A percentile compares a stretch with the other conserved stretches of the same genome.
phyloP scores from a whole-genome alignment of 2,888 invertebrate species.

The Archaeoteleia sp. region DNA sequence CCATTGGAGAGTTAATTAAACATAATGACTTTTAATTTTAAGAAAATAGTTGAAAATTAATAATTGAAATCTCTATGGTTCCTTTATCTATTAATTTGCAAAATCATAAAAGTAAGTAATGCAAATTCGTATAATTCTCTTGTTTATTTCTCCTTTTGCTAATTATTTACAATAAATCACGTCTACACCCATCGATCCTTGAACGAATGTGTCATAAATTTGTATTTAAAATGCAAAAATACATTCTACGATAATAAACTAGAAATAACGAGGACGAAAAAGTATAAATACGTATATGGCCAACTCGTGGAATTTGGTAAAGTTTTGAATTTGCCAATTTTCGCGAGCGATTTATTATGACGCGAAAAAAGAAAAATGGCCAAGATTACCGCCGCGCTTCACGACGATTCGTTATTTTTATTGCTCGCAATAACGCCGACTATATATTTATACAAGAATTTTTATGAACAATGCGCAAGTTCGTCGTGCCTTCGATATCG shows the following conservation, averaged over 20 bases:
- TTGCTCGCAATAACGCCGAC: slow-evolving; percentile 45
- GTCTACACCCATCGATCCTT: too few species aligned
- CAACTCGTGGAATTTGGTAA: slow-evolving; percentile 12
- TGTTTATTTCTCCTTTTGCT: too few species aligned
- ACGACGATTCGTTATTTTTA: slow-evolving; percentile 49
- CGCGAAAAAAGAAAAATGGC: slow-evolving; percentile 34
- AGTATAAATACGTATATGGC: slow-evolving; percentile 29
- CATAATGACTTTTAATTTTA: too few species aligned
- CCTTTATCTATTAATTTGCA: too few species aligned
- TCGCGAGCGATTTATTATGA: slow-evolving; percentile 38
- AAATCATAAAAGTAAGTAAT: too few species aligned
- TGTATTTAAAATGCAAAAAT: slow-evolving; percentile 17
- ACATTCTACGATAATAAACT: slow-evolving; percentile 34
- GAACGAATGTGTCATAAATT: slow-evolving; percentile 15
- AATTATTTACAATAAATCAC: too few species aligned
- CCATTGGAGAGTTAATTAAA: too few species aligned
- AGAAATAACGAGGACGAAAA: slow-evolving; percentile 24
- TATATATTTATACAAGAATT: slow-evolving; percentile 53
- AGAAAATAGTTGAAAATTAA: too few species aligned
- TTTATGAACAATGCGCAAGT: slow-evolving; percentile 53
- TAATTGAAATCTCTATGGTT: too few species aligned
- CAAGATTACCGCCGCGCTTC: slow-evolving; percentile 28
- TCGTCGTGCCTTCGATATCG: slow-evolving; percentile 50
- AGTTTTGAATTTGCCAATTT: slow-evolving; percentile 51
- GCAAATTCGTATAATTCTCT: too few species aligned